phyloP scores from a whole-genome alignment of 2,888 invertebrate species.

The Caenorhabditis sp. region DNA sequence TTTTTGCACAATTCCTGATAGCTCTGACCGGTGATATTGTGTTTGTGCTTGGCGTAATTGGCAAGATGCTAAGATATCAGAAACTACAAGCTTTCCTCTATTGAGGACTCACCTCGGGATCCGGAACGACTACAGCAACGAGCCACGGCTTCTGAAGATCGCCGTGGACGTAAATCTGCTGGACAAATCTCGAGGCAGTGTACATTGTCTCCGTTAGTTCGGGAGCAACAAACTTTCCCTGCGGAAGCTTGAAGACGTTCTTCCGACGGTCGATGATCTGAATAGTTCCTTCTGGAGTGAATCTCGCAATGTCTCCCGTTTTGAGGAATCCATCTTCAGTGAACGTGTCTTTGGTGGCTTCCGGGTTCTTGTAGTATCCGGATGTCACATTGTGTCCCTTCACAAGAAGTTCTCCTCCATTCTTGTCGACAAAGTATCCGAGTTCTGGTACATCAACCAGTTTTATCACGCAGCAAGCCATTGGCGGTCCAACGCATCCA shows the following conservation, averaged over 20 bases:
- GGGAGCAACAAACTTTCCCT: conserved; percentile 67
- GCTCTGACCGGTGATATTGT: conserved; percentile 43
- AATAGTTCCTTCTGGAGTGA: conserved; percentile 73
- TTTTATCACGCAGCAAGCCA: conserved; percentile 44
- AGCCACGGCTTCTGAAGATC: conserved; percentile 57
- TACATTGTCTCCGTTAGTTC: conserved; percentile 57
- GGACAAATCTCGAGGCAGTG: conserved; percentile 54
- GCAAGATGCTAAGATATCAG: conserved; percentile 43
- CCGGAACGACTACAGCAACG: conserved; percentile 55
- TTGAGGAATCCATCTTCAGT: conserved; percentile 72
- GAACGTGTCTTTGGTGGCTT: conserved; percentile 49
- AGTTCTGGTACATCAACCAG: conserved; percentile 59
- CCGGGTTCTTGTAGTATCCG: conserved; percentile 62
- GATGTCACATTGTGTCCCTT: conserved; percentile 57
- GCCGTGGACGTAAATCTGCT: conserved; percentile 60
- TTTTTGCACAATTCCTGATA: conserved; percentile 48
- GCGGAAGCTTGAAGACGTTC: conserved; percentile 78
- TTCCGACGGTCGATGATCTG: conserved; percentile 74
- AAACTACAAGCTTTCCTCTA: too few relatives aligned
- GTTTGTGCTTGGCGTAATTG: conserved; percentile 35
- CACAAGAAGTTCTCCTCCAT: conserved; percentile 58
- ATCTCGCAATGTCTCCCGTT: conserved; percentile 78
- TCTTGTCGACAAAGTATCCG: conserved; percentile 55
- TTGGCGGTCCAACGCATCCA: conserved; percentile 52
- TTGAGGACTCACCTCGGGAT: conserved; percentile 35